Evolutionary conservation across 2,888 invertebrate genomes (phyloP).

Genomic region (Philonicus albiceps): DNA sequence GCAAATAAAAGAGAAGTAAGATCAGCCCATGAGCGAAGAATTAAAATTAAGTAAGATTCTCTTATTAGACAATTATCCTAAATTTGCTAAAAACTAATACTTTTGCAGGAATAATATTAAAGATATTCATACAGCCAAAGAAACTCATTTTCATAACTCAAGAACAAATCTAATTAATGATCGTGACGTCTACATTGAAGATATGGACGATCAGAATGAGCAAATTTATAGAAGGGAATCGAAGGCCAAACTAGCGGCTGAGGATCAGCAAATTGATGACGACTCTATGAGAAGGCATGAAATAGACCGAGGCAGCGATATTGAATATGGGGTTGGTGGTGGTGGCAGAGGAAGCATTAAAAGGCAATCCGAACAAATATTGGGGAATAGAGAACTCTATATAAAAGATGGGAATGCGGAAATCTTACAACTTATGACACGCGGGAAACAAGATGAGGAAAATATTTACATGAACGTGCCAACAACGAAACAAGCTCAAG

Average conservation of each 20-base stretch:
- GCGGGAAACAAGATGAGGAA: conserved; percentile 72
- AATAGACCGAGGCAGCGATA: conserved; percentile 78
- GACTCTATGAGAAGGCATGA: conserved; percentile 81
- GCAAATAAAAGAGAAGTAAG: conserved; percentile 52
- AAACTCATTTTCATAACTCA: conserved; percentile 62
- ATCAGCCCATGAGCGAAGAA: conserved; percentile 60
- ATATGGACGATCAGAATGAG: conserved; percentile 53
- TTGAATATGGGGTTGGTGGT: conserved; percentile 61
- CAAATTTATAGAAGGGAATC: conserved; percentile 56
- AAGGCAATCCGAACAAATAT: conserved; percentile 60
- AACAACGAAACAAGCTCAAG: conserved; percentile 62
- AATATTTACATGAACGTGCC: conserved; percentile 69
- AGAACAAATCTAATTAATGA: conserved; percentile 63
- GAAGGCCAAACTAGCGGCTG: conserved; percentile 50
- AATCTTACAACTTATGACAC: conserved; percentile 79
- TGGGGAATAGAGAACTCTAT: conserved; percentile 70
- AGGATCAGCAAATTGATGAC: conserved; percentile 69
- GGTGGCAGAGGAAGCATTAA: conserved; percentile 58
- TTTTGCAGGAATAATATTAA: conserved; percentile 55
- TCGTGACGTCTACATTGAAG: conserved; percentile 61
- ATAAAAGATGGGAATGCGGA: conserved; percentile 87
- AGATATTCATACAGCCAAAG: conserved; percentile 59
- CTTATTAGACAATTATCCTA: background rate
- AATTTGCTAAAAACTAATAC: background rate
- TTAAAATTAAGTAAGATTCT: conserved; percentile 58